Evolutionary conservation across 2,888 invertebrate genomes (phyloP).

Genomic region (Macrophya annulata): DNA sequence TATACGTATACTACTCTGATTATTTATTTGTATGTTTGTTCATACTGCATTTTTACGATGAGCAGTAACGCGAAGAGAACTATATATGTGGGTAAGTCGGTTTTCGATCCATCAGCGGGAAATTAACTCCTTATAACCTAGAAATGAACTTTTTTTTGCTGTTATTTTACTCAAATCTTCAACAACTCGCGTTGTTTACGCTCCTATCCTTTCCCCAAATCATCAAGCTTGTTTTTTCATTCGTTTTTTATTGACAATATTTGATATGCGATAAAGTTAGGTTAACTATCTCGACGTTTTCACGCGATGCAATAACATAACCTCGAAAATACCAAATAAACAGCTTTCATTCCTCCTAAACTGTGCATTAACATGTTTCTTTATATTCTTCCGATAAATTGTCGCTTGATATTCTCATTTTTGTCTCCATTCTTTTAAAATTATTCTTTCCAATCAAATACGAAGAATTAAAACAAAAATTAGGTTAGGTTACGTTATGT

Average conservation of each 20-base stretch:
- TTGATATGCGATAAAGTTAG: background rate
- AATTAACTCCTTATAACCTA: background rate
- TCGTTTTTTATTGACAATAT: background rate
- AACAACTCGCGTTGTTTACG: background rate
- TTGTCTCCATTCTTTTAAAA: background rate
- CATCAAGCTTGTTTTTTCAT: background rate
- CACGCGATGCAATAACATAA: background rate
- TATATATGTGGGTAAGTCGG: slow-evolving; percentile 86
- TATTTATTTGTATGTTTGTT: background rate
- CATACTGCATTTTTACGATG: slow-evolving; percentile 69
- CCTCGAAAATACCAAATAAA: background rate
- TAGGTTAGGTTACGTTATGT: background rate
- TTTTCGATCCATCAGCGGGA: background rate
- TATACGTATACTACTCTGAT: background rate
- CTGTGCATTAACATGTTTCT: background rate
- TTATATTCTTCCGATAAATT: background rate
- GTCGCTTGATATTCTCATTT: background rate
- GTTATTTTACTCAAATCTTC: background rate
- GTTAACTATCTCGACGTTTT: background rate
- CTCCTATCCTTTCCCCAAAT: background rate
- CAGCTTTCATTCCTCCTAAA: background rate
- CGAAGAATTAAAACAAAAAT: background rate
- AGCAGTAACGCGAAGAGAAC: slow-evolving; percentile 89
- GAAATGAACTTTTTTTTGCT: background rate
- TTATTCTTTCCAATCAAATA: background rate